Conservation (phyloP, 2,797 vertebrate species). For the Coreius guichenoti region DNA sequence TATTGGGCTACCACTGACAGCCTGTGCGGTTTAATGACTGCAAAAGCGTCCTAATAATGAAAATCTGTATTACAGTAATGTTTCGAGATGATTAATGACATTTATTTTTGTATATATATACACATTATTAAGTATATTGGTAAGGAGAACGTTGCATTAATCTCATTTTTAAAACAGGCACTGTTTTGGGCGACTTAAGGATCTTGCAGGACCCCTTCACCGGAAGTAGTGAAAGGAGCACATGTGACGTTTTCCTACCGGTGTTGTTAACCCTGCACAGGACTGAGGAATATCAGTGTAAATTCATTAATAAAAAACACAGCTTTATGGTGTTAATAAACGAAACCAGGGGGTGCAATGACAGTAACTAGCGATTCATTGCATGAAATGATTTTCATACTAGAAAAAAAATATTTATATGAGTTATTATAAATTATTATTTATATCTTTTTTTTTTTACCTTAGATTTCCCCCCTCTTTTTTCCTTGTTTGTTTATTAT, state of each 20-base stretch:
- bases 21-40: slow-evolving; percentile 59
- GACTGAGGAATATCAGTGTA: not conserved
- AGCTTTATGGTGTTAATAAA: not conserved
- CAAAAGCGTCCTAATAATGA: not conserved
- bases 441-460: not conserved
- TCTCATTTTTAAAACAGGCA: slow-evolving; percentile 49
- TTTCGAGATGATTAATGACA: rapidly evolving
- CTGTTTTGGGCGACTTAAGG: not conserved
- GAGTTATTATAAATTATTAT: not conserved
- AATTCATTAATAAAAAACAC: no score
- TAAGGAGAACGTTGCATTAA: not conserved
- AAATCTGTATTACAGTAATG: not conserved
- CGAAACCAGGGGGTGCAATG: not conserved
- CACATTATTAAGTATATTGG: not conserved
- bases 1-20: slow-evolving; percentile 57
- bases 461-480: not conserved
- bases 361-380: not conserved
- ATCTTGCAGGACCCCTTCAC: slow-evolving; percentile 41
- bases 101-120: rapidly evolving
- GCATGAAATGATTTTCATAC: not conserved
- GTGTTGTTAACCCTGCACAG: slow-evolving; percentile 22
- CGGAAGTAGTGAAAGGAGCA: slow-evolving; percentile 40
- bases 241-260: slow-evolving; percentile 57
- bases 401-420: not conserved
- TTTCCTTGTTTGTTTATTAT: not conserved